Base-by-base conservation (phyloP, 2,888 invertebrate genomes). In the Ophion ellenae region DNA sequence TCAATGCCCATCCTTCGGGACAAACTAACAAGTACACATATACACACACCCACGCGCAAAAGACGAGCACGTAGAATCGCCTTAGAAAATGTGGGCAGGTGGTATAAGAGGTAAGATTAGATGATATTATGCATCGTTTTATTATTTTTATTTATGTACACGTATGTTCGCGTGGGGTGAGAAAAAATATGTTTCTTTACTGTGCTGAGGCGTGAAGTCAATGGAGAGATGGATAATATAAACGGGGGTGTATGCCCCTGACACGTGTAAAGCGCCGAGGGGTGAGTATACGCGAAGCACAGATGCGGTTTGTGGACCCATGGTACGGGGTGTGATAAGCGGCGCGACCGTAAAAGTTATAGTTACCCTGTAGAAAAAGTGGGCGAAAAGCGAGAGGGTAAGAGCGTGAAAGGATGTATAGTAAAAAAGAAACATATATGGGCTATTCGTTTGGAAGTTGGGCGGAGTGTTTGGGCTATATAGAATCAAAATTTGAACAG, bases 301-400 rank as follows among this genome's bases (percentile, higher is more conserved):
- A 73, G 61, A 74, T 74, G 71, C 73, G 57, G 71, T 66, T 40
- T 7, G 9, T 28, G 47, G 36, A 32, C 53, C 9, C 28, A 47
- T 40, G 71, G 73, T 45, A 17, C 36, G 47, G 17, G 17, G n/a
- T 40, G 32, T 24, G 83, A 83, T 83, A 83, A 78, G 78, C 40
- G 73, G 79, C 59, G 71, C 36, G 66, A 57, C 75, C n/a, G 73
- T 78, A 78, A 74, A 83, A 67, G 67, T 59, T 78, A 67, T 59
- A 45, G 40, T 40, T 59, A 57, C 47, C 59, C 17, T 7, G 61
- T 14, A 53, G 53, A 9, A 40, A 40, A 57, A 61, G 69, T 5
- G 24, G 71, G 67, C 78, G 64, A 45, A 45, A 45, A 61, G 53
- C 47, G 20, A 28, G 73, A 84, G 61, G 45, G 47, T 84, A 32